Percentiles rank a stretch among this genome's conserved stretches.
phyloP scores from a whole-genome alignment of 1,140 invertebrate species.

The Nautilus pompilius region DNA sequence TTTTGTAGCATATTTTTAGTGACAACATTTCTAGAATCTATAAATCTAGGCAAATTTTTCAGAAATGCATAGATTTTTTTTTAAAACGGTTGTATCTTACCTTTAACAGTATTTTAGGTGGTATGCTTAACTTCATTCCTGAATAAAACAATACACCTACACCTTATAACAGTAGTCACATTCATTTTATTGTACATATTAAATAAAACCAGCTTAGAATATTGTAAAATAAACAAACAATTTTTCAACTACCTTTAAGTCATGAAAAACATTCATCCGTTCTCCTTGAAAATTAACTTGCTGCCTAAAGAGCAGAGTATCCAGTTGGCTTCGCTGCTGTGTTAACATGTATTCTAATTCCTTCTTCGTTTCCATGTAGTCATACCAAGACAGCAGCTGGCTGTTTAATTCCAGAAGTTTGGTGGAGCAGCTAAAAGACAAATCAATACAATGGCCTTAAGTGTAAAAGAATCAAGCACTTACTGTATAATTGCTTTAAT shows the following conservation, averaged over 20 bases:
- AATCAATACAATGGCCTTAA: slow-evolving; percentile 8
- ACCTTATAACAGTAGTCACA: neutral
- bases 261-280: slow-evolving; percentile 65
- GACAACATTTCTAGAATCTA: no score
- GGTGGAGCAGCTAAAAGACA: slow-evolving; percentile 51
- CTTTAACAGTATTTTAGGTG: neutral
- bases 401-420: slow-evolving; percentile 54
- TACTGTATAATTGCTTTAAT: no score
- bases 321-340: slow-evolving; percentile 28
- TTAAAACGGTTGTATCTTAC: neutral
- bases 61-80: neutral
- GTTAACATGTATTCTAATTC: slow-evolving; percentile 31
- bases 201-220: slow-evolving; percentile 64
- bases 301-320: slow-evolving; percentile 18
- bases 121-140: neutral
- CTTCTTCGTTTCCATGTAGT: slow-evolving; percentile 28
- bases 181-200: neutral
- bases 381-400: slow-evolving; percentile 61
- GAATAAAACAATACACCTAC: no score
- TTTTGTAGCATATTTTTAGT: no score
- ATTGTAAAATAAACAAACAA: slow-evolving; percentile 68
- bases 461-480: neutral
- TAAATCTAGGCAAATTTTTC: no score
- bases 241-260: slow-evolving; percentile 67
- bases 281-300: slow-evolving; percentile 59